These are phyloP conservation scores for Zosterops borbonicus DNA, from an alignment of 2,113 vertebrate genomes.

Conservation along the genomic window DNA sequence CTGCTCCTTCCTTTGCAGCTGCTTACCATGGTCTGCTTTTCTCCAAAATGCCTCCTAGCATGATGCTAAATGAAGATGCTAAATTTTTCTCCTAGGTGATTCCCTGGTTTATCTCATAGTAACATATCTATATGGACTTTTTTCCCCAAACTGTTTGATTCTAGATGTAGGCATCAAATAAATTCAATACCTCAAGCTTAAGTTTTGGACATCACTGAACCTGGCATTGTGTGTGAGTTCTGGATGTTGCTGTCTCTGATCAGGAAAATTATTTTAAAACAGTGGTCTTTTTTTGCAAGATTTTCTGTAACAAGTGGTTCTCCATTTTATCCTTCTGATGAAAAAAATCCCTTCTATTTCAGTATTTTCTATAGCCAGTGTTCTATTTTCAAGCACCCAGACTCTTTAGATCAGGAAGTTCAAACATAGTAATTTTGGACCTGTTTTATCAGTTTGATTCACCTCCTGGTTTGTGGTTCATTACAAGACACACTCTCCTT, in stretches of 20 bases:
- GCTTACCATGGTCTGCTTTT: rapidly evolving
- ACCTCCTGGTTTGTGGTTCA: not conserved
- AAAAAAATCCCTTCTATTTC: not conserved
- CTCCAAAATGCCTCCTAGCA: not conserved
- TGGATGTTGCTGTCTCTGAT: not conserved
- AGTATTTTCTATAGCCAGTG: not conserved
- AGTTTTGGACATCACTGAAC: rapidly evolving
- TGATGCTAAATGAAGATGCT: not conserved
- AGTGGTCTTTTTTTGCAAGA: not conserved
- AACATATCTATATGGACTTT: rapidly evolving
- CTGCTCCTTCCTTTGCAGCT: not conserved
- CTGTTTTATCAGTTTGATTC: not conserved
- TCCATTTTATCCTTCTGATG: not conserved
- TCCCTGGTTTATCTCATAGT: not conserved
- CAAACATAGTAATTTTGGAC: not conserved
- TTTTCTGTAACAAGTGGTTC: not conserved
- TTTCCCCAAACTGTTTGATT: not conserved
- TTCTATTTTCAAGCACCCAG: not conserved
- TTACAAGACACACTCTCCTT: not conserved
- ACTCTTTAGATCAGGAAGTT: not conserved
- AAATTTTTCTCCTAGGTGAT: not conserved
- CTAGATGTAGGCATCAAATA: not conserved
- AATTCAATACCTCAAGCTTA: not conserved
- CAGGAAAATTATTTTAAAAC: not conserved
- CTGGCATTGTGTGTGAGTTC: not conserved